Evolutionary conservation across 2,797 vertebrate species (phyloP), one percentile per base, ranked within the genome.

Genomic region (Delichon dasypus): DNA sequence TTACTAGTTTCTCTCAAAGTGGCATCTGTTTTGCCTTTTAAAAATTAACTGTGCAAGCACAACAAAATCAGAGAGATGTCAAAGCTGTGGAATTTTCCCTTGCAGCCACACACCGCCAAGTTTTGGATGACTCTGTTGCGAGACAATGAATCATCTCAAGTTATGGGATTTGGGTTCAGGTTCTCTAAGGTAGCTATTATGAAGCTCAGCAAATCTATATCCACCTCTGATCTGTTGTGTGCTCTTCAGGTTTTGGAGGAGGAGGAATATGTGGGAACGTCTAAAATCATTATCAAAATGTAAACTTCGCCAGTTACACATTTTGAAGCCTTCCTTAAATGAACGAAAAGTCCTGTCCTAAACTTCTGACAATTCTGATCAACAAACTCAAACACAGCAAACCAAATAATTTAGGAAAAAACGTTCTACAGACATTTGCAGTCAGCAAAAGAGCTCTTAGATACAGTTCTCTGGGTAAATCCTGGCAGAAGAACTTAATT

Each of bases 51-150:
- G 89, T 95, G 85, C 89, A 95, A 96, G 93, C 61, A 95, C 77
- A 97, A 96, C 91, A 96, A 93, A 91, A 90, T 90, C 92, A 85
- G 60, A 90, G 74, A 87, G 53, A 89, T 95, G 92, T 95, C 95
- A 97, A 97, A 97, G 83, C 92, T 94, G 92, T 93, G 94, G 96
- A 92, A 96, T 93, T 94, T 96, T 96, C 76, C 93, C 57, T 90
- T 94, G 55, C 85, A 95, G n/a, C 60, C 57, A 65, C 89, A 91
- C 67, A 73, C 90, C 19, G 77, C 85, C 91, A 86, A 93, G 77
- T 79, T 88, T 94, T 74, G 42, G 79, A 88, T 78, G 55, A 86
- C 47, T 92, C 66, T 58, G 26, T 73, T 94, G 70, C 0, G 5
- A 96, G 92, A 93, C 8, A 1, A 89, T 95, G 84, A 95, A 89